phyloP scores from a whole-genome alignment of 1,140 invertebrate genomes.

The Sycophila sp. region DNA sequence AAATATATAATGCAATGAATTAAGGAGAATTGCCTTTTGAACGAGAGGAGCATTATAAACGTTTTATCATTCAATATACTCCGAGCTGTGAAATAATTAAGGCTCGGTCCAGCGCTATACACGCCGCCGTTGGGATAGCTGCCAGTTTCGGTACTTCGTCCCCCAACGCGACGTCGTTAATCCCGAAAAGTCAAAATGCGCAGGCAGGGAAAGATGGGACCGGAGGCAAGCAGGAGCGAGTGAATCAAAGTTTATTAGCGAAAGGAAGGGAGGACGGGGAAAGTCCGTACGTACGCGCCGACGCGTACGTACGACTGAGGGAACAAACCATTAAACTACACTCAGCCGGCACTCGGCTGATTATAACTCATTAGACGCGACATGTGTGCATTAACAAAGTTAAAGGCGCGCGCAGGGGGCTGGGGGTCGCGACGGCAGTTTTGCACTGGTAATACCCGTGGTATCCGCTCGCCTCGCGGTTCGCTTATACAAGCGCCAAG shows the following conservation, averaged over 20 bases:
- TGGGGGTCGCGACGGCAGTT: not conserved
- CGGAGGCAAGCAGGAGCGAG: not conserved
- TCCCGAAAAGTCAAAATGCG: slow-evolving; percentile 11
- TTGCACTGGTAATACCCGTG: not conserved
- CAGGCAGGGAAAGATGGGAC: not conserved
- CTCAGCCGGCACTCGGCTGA: slow-evolving; percentile 50
- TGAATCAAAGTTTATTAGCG: slow-evolving; percentile 28
- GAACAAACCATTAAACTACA: slow-evolving; percentile 57
- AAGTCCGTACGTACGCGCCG: not conserved
- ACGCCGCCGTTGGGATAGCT: not conserved
- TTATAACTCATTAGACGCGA: slow-evolving; percentile 57
- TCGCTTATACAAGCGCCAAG: not conserved
- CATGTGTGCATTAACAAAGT: slow-evolving; percentile 54
- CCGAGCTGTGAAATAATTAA: not conserved
- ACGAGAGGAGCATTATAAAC: too few relatives aligned
- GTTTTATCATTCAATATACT: not conserved
- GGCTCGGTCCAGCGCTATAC: not conserved
- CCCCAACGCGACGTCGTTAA: slow-evolving; percentile 1
- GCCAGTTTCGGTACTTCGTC: not conserved
- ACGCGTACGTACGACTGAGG: not conserved
- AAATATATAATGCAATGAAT: too few relatives aligned
- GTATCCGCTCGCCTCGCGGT: not conserved
- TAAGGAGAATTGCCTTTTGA: too few relatives aligned
- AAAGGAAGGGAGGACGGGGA: not conserved
- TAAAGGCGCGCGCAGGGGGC: slow-evolving; percentile 14